Evolutionary conservation across 2,113 vertebrate genomes (phyloP), one percentile per base, ranked within the genome.

Genomic region (Macrotis lagotis): DNA sequence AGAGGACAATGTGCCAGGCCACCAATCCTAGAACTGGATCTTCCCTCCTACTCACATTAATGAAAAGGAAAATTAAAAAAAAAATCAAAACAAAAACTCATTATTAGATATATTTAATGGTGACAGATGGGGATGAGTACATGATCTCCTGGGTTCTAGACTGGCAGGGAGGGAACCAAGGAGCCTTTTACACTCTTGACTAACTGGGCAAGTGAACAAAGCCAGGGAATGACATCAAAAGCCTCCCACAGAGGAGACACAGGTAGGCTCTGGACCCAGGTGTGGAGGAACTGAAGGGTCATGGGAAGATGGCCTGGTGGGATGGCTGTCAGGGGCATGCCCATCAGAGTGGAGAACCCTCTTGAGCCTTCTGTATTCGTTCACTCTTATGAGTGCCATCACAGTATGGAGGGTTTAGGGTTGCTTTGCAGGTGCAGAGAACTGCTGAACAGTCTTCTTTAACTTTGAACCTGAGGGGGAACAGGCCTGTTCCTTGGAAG

Each of bases 391-490:
- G 99, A 28, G 99, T 98, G 25, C 99, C 99, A 0, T 99, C 99
- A 0, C 99, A 99, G 97, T 98, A 99, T 0, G 99, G 99, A 3
- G 98, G 97, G 2, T 88, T 98, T 93, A 96, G 97, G 9, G 99
- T 99, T 92, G 98, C 98, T 89, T 99, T 99, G 95, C 99, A 99
- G 90, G 99, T 99, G 0, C 99, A 99, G 2, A 99, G 98, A 98
- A 96, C 90, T n/a, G 97, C 98, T 0, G 9, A 90, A 48, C 66
- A 44, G 31, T 98, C 98, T 96, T 98, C 97, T 12, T 98, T 89
- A 0, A 97, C 96, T 31, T 96, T 98, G 98, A 99, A 99, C 94
- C 98, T 98, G 28, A 99, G 93, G 0, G 99, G 98, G 26, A 97
- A 31, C 55, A 99, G 93, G 92, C 96, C 98, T 0, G 98, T 99